Conservation (phyloP, 1,140 invertebrate genomes). For the Forficula auricularia region DNA sequence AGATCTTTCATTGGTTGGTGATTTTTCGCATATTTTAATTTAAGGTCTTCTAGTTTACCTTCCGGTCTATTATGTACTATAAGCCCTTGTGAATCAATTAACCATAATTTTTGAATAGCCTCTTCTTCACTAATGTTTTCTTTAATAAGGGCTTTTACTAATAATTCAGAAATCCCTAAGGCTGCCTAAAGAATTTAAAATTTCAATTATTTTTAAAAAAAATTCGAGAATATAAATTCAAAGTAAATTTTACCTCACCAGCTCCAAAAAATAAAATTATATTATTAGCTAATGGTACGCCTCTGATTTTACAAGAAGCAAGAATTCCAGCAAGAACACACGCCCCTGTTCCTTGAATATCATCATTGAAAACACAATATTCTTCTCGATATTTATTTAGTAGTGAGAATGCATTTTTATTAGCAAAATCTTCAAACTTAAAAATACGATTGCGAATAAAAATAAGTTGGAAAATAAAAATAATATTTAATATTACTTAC, state of each 20-base stretch:
- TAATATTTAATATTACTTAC: too few relatives aligned
- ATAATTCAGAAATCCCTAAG: slow-evolving; percentile 71
- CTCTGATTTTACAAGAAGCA: slow-evolving; percentile 63
- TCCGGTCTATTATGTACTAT: slow-evolving; percentile 53
- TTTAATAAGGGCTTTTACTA: slow-evolving; percentile 68
- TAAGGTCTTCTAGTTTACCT: slow-evolving; percentile 51
- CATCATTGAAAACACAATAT: slow-evolving; percentile 94
- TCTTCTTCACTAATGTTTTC: slow-evolving; percentile 60
- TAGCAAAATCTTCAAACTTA: slow-evolving; percentile 92
- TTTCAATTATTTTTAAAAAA: too few relatives aligned
- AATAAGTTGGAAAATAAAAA: neutral
- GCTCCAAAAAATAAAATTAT: slow-evolving; percentile 82
- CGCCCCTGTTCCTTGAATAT: slow-evolving; percentile 89
- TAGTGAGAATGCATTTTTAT: slow-evolving; percentile 81
- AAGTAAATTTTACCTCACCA: slow-evolving; percentile 43
- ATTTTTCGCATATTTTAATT: slow-evolving; percentile 67
- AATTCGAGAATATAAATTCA: too few relatives aligned
- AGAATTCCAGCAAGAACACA: slow-evolving; percentile 82
- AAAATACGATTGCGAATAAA: slow-evolving; percentile 20
- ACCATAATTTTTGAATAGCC: slow-evolving; percentile 69
- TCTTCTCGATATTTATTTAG: slow-evolving; percentile 68
- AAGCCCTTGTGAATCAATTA: slow-evolving; percentile 71
- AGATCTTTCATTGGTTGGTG: slow-evolving; percentile 57
- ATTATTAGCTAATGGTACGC: slow-evolving; percentile 57
- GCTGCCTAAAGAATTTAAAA: slow-evolving; percentile 39